These are phyloP conservation scores for Sciurus niger DNA, from an alignment of 2,113 vertebrate genomes.

Conservation along the genomic window DNA sequence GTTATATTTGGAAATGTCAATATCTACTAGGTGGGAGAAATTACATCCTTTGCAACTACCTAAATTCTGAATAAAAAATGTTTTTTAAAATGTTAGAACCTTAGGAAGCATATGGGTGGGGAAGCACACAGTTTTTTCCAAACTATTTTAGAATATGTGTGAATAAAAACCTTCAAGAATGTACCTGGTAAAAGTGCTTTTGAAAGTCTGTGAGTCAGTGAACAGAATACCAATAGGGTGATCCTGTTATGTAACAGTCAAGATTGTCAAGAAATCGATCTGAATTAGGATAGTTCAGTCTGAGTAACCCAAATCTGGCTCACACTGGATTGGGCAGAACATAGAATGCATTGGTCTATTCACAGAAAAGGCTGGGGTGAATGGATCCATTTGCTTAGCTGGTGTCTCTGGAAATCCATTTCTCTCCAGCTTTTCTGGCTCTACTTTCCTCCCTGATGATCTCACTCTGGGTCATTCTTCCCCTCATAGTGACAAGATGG, in stretches of 20 bases:
- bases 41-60: background rate
- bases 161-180: background rate
- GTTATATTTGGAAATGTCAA: constrained; percentile 34
- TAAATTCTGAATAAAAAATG: background rate
- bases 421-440: background rate
- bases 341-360: background rate
- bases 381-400: background rate
- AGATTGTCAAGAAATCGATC: background rate
- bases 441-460: background rate
- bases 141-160: background rate
- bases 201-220: background rate
- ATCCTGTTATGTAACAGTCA: background rate
- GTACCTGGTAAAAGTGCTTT: background rate
- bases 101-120: background rate
- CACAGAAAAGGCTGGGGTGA: background rate
- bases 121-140: background rate
- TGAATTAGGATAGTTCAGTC: background rate
- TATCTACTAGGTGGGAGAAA: background rate
- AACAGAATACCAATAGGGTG: background rate
- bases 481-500: fast-evolving
- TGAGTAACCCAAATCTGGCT: constrained; percentile 11
- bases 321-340: background rate
- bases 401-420: background rate
- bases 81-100: background rate
- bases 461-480: background rate